Conservation (phyloP, 92 coral and sea anemone species). For the Desmophyllum pertusum region DNA sequence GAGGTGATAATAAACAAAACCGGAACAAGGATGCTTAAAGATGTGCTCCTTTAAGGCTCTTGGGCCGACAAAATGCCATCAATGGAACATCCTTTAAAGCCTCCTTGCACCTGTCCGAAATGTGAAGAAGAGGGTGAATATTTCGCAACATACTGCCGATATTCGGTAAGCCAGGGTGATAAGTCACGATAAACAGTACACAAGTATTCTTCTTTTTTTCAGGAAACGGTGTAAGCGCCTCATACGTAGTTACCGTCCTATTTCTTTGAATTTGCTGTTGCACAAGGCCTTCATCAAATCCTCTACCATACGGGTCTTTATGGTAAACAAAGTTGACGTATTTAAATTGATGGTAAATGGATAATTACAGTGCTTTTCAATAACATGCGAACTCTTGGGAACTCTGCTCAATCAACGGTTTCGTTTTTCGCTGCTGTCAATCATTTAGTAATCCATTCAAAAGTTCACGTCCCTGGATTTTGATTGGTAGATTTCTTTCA, state of each 20-base stretch:
- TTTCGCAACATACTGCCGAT: slow-evolving; percentile 4
- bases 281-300: slow-evolving; percentile 19
- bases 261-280: slow-evolving; percentile 31
- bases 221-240: slow-evolving; percentile 4
- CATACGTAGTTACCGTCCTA: slow-evolving; percentile 20
- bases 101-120: slow-evolving; percentile 27
- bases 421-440: too few relatives aligned
- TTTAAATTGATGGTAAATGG: too few relatives aligned
- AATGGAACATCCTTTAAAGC: slow-evolving; percentile 11
- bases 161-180: slow-evolving; percentile 15
- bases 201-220: neutral
- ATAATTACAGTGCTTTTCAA: too few relatives aligned
- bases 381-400: too few relatives aligned
- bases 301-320: too few relatives aligned
- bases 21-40: too few relatives aligned
- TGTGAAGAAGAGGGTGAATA: slow-evolving; percentile 3
- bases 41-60: slow-evolving; percentile 27
- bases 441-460: too few relatives aligned
- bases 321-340: too few relatives aligned
- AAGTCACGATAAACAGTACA: slow-evolving; percentile 21
- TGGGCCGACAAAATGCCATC: slow-evolving; percentile 36
- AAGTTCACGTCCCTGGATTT: too few relatives aligned
- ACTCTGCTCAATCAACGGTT: too few relatives aligned
- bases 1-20: too few relatives aligned
- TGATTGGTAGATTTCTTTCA: too few relatives aligned